These are phyloP conservation scores for Dicentrarchus labrax DNA, from an alignment of 2,113 vertebrate genomes.

Conservation along the genomic window DNA sequence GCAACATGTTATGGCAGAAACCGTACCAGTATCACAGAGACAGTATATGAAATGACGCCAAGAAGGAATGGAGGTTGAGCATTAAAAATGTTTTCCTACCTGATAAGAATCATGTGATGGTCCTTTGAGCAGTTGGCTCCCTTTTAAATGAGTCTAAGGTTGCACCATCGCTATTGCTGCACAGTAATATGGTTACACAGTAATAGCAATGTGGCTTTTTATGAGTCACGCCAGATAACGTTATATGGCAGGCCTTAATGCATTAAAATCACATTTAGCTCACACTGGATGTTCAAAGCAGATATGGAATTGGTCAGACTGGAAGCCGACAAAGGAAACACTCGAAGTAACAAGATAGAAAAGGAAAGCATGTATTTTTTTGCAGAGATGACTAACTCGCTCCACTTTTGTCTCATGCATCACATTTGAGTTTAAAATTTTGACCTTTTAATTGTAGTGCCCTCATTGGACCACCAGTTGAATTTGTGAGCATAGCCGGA, in stretches of 20 bases:
- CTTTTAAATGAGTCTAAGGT: slow-evolving; percentile 1
- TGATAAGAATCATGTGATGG: not conserved
- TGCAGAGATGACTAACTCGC: not conserved
- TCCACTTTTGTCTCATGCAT: not conserved
- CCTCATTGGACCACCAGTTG: slow-evolving; percentile 4
- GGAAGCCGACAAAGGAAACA: not conserved
- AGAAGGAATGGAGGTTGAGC: not conserved
- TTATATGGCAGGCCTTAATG: not conserved
- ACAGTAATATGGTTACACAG: slow-evolving; percentile 3
- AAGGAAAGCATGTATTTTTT: too few species aligned
- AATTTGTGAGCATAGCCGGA: not conserved
- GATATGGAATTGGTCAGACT: not conserved
- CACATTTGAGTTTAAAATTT: slow-evolving; percentile 1
- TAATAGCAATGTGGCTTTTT: not conserved
- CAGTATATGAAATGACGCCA: not conserved
- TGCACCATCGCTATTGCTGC: not conserved
- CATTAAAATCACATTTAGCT: not conserved
- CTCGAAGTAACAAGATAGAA: not conserved
- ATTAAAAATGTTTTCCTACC: not conserved
- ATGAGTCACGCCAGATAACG: not conserved
- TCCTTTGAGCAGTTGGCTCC: not conserved
- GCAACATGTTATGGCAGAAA: not conserved
- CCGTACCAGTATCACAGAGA: not conserved
- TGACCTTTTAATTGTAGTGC: slow-evolving; percentile 27
- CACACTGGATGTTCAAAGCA: not conserved